These are phyloP conservation scores for Hydrotaea diabolus DNA, from an alignment of 2,888 invertebrate genomes.

Conservation along the genomic window DNA sequence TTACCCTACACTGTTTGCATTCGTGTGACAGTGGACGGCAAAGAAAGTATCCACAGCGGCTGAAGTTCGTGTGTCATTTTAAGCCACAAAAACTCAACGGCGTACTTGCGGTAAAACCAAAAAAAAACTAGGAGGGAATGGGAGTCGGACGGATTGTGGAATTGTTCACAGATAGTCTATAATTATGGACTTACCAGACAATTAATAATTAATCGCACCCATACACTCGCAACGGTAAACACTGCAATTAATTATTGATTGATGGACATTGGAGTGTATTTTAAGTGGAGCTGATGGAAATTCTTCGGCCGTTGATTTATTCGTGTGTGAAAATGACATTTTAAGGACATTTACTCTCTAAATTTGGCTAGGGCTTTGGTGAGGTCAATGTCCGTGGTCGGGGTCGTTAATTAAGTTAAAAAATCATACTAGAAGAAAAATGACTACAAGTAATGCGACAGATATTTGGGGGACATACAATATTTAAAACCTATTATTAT, in stretches of 20 bases:
- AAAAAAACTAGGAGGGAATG: not conserved
- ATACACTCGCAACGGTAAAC: not conserved
- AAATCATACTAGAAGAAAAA: no score
- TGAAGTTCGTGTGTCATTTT: no score
- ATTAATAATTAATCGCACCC: not conserved
- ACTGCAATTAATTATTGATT: not conserved
- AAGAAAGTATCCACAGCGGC: no score
- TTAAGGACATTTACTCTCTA: not conserved
- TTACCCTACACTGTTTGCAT: not conserved
- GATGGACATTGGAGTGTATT: not conserved
- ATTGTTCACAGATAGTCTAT: not conserved
- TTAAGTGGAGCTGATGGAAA: not conserved
- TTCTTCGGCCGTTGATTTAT: not conserved
- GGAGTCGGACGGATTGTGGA: not conserved
- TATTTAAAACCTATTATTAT: no score
- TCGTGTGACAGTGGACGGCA: no score
- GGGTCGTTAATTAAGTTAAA: no score
- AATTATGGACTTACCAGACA: conserved; percentile 1
- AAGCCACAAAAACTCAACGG: not conserved
- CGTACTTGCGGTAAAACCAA: not conserved
- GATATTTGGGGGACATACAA: no score
- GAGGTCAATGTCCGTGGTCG: no score
- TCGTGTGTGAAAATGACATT: not conserved
- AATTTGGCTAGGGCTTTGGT: no score
- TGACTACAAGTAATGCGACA: no score